A percentile compares a stretch with the other conserved stretches of the same genome.
Conservation (phyloP, 2,113 vertebrate species). For the Psophia crepitans region DNA sequence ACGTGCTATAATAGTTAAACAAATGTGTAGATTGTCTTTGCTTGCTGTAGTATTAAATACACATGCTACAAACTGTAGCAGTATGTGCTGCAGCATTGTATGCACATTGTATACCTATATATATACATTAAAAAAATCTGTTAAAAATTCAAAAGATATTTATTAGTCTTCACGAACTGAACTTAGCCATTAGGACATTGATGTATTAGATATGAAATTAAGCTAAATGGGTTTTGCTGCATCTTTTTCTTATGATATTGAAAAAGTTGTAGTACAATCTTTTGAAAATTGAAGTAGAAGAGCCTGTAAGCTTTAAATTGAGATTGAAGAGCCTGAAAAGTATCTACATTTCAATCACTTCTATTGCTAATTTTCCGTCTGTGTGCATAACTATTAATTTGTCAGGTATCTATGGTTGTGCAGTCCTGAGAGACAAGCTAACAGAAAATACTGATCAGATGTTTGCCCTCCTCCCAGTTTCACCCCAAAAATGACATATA, state of each 20-base stretch:
- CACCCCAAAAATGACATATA: neutral
- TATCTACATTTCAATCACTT: neutral
- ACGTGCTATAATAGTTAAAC: neutral
- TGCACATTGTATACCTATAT: neutral
- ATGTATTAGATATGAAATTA: neutral
- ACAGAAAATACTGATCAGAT: neutral
- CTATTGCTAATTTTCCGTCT: neutral
- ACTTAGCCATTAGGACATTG: neutral
- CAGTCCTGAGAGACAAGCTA: neutral
- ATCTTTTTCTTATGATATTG: neutral
- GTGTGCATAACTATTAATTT: neutral
- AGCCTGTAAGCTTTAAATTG: neutral
- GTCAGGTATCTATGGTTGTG: neutral
- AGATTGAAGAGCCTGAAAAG: neutral
- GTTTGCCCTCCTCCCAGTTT: neutral
- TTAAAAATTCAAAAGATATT: neutral
- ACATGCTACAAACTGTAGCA: neutral
- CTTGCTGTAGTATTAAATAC: neutral
- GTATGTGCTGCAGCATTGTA: neutral
- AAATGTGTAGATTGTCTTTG: neutral
- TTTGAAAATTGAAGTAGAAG: neutral
- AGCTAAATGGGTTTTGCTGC: accelerated
- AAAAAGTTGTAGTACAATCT: neutral
- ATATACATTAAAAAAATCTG: neutral
- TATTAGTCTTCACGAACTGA: neutral